Evolutionary conservation across 2,888 invertebrate species (phyloP), one percentile per base, ranked within the genome.

Genomic region (Drosophila sordidula): DNA sequence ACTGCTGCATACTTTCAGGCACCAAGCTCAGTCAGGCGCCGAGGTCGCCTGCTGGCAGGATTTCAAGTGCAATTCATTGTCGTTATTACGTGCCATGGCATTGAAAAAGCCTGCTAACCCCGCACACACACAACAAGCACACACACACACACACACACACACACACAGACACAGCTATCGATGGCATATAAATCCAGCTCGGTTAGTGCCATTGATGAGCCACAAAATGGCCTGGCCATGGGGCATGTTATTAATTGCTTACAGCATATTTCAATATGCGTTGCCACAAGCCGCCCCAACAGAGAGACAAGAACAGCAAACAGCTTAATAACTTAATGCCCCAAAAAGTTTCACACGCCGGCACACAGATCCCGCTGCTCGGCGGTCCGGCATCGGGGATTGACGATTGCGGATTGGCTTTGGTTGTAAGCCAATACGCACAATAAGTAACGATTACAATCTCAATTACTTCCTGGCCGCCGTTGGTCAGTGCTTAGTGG

Each of bases 361-460:
- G 36, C 26, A 32, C 45, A 9, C 18, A n/a, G 44, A 6, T 18
- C 14, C 16, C 12, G 14, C 14, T 16, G 50, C 36, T 25, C 39
- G 36, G 14, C 6, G 14, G 3, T 2, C 6, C 16, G 38, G 55
- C 8, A 50, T 46, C 29, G 41, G 34, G 67, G n/a, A 46, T 44
- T 52, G 47, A 56, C 39, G 42, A 61, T 44, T 44, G 42, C 62
- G 36, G 51, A 51, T 65, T 65, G 52, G 52, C 66, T 65, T 61
- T 46, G 45, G 49, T 42, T 75, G 69, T 67, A 58, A 75, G 75
- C 64, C 86, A 71, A 71, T 70, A 54, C 63, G 56, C 47, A 74
- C 68, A 74, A 81, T 81, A 87, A 89, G 84, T 85, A 89, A 87
- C 89, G 84, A 85, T 87, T 85, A 85, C 84, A 85, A 87, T 87